Evolutionary conservation across 2,888 invertebrate genomes (phyloP).

Genomic region (Ypsolopha scabrella): DNA sequence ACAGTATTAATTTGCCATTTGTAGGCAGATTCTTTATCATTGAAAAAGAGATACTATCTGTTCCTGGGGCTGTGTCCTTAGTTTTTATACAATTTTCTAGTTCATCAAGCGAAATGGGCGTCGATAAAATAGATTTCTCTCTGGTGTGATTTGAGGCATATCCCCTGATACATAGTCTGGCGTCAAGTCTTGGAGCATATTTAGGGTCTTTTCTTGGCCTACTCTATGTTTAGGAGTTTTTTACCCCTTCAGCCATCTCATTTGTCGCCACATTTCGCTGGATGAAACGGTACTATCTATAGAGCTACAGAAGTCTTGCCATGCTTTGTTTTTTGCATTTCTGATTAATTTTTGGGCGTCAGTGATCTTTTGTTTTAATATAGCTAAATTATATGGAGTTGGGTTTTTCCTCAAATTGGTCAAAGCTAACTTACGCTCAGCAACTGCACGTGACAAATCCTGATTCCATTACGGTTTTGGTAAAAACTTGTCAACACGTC

Average conservation of each 20-base stretch:
- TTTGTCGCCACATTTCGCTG: neutral
- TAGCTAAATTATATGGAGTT: neutral
- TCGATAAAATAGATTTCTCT: neutral
- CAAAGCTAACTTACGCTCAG: neutral
- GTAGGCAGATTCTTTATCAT: neutral
- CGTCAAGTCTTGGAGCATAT: neutral
- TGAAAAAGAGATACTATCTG: neutral
- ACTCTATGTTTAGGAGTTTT: neutral
- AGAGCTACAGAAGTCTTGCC: neutral
- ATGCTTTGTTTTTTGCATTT: neutral
- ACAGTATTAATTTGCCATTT: neutral
- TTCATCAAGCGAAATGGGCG: neutral
- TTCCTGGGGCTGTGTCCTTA: neutral
- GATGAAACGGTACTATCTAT: neutral
- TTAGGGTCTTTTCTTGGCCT: neutral
- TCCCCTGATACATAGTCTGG: neutral
- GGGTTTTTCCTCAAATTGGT: neutral
- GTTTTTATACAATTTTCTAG: neutral
- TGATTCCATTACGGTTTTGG: conserved; percentile 1
- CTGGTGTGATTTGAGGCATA: neutral
- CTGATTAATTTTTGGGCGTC: neutral
- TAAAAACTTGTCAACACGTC: neutral
- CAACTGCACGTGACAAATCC: neutral
- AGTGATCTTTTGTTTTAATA: neutral
- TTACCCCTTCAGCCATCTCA: conserved; percentile 5